phyloP scores from a whole-genome alignment of 2,888 invertebrate genomes.

The Harmothoe impar region DNA sequence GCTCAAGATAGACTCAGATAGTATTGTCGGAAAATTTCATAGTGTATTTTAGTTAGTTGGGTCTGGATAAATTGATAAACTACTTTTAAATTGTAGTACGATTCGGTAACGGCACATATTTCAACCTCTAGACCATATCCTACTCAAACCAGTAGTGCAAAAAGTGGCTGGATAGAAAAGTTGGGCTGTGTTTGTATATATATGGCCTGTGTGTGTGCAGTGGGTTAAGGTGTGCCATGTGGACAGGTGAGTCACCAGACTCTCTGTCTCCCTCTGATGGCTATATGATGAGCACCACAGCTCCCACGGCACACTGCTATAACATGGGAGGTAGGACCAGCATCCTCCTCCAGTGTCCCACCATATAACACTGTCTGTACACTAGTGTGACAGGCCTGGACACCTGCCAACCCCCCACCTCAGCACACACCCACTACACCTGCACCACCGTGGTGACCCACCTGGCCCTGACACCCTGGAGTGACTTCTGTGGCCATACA shows the following conservation, averaged over 20 bases:
- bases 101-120: too few species aligned
- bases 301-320: not conserved
- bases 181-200: too few species aligned
- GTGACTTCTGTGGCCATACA: not conserved
- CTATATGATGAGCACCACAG: not conserved
- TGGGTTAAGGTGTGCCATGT: not conserved
- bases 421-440: not conserved
- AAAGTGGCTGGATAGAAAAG: too few species aligned
- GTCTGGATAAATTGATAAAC: too few species aligned
- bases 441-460: not conserved
- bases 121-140: too few species aligned
- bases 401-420: not conserved
- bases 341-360: not conserved
- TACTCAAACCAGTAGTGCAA: too few species aligned
- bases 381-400: not conserved
- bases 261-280: not conserved
- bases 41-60: too few species aligned
- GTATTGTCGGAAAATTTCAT: too few species aligned
- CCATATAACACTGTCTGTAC: not conserved
- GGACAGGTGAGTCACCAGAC: constrained; percentile 8
- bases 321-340: not conserved
- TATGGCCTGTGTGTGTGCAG: not conserved
- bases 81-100: too few species aligned
- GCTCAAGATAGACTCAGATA: too few species aligned
- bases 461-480: not conserved